Base-by-base conservation (phyloP, 2,888 invertebrate species). In the Horisme vitalbata region DNA sequence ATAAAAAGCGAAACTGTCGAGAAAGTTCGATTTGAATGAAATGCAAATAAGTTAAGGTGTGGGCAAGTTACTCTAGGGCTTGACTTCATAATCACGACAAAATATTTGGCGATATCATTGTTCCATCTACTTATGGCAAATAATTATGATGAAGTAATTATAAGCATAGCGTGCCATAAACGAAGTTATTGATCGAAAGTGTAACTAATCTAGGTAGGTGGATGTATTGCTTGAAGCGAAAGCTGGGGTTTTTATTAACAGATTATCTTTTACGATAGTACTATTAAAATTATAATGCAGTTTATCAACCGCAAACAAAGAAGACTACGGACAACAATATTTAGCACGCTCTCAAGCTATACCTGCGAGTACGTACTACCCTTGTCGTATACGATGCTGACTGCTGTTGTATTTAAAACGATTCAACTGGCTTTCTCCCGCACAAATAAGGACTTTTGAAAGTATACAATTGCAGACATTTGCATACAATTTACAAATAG, bases 111-210 rank as follows among this genome's bases (percentile, higher is more conserved):
- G 11, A 45, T 38, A 20, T 8, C 32, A 27, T 45, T 15, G 23
- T n/a, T 26, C n/a, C n/a, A n/a, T n/a, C n/a, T n/a, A n/a, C n/a
- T n/a, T n/a, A n/a, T n/a, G n/a, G n/a, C n/a, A n/a, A n/a, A n/a
- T n/a, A n/a, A n/a, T n/a, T n/a, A n/a, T n/a, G n/a, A n/a, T n/a
- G n/a, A n/a, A n/a, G n/a, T n/a, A n/a, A n/a, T n/a, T n/a, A n/a
- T 32, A 41, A 38, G 21, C 31, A 47, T 50, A 45, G 48, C 48
- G 41, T 46, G 53, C 41, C 38, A 45, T 49, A 47, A 44, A 39
- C 43, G 31, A 49, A 46, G 41, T 41, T 46, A 54, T 36, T 49
- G 39, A 52, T 51, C 53, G 49, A 54, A 54, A 57, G 47, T 47
- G 41, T 34, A 38, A 38, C 37, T 41, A 37, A 18, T 36, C 38